These are phyloP conservation scores for Podargus strigoides DNA, from an alignment of 2,797 vertebrate genomes.

Conservation along the genomic window DNA sequence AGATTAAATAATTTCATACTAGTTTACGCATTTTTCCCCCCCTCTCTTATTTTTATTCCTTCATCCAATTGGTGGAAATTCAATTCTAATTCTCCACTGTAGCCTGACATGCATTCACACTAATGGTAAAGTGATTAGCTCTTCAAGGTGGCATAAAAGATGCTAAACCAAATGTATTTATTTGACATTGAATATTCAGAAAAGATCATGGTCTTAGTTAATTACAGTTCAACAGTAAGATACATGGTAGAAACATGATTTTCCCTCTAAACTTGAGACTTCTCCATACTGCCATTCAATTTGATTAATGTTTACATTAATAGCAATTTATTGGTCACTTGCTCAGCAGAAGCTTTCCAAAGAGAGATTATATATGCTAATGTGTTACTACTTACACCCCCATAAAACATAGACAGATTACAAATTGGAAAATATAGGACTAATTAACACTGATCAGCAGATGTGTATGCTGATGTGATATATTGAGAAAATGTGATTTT, in stretches of 20 bases:
- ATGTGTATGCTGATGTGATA: slow-evolving; percentile 23
- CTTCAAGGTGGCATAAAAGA: not conserved
- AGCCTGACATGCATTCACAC: not conserved
- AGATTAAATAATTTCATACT: not conserved
- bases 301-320: slow-evolving; percentile 69
- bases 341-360: slow-evolving; percentile 63
- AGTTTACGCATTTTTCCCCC: not conserved
- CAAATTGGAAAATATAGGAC: slow-evolving; percentile 61
- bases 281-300: slow-evolving; percentile 10
- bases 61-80: not conserved
- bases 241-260: not conserved
- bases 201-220: slow-evolving; percentile 1
- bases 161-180: not conserved
- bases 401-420: slow-evolving; percentile 60
- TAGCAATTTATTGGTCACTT: slow-evolving; percentile 68
- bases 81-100: not conserved
- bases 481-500: slow-evolving; percentile 53
- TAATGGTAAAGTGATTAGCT: not conserved
- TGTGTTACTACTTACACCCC: slow-evolving; percentile 46
- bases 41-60: not conserved
- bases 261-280: slow-evolving; percentile 4
- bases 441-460: slow-evolving; percentile 70
- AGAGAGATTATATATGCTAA: slow-evolving; percentile 42
- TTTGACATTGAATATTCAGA: slow-evolving; percentile 13
- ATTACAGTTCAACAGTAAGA: slow-evolving; percentile 29